phyloP scores from a whole-genome alignment of 2,113 vertebrate species.

The Poicephalus gulielmi region DNA sequence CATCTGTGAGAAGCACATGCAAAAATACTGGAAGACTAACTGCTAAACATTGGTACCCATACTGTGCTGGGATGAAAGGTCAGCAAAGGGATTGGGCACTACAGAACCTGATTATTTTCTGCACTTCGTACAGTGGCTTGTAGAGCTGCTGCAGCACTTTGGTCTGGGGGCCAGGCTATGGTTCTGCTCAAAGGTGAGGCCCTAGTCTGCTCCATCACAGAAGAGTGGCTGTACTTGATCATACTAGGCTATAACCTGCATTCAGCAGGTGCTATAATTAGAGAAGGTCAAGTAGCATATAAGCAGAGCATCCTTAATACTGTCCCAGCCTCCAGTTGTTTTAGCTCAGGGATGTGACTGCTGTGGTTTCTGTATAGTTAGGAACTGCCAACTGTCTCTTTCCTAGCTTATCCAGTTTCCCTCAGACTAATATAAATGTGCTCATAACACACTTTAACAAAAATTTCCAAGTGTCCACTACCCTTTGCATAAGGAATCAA shows the following conservation, averaged over 20 bases:
- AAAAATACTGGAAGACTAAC: not conserved
- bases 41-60: not conserved
- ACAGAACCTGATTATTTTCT: not conserved
- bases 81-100: not conserved
- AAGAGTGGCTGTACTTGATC: not conserved
- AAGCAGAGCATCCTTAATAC: not conserved
- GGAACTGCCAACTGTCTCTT: not conserved
- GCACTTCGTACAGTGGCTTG: not conserved
- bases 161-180: not conserved
- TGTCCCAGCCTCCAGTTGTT: not conserved
- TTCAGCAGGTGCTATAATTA: not conserved
- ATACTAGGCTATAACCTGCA: not conserved
- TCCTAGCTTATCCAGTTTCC: not conserved
- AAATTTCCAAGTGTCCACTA: accelerated
- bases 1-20: not conserved
- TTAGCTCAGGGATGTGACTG: not conserved
- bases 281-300: not conserved
- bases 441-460: not conserved
- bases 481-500: not conserved
- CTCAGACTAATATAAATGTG: not conserved
- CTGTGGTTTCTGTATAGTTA: not conserved
- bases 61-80: not conserved
- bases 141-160: not conserved
- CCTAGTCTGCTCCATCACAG: not conserved
- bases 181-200: not conserved